Evolutionary conservation across 2,113 vertebrate genomes (phyloP).

Genomic region (Scomber japonicus): DNA sequence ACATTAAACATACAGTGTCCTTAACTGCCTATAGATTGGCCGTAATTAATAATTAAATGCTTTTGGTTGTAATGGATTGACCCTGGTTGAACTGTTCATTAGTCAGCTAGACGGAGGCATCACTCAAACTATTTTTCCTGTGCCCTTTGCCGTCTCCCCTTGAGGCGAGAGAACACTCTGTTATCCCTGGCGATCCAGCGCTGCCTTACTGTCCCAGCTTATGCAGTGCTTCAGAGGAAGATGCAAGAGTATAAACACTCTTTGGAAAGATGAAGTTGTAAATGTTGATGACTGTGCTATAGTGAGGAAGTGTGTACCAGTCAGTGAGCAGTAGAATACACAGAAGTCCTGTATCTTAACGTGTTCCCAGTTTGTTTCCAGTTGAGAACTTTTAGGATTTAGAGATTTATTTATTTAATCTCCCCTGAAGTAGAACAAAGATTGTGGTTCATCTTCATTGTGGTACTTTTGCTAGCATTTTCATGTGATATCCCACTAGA

Average conservation of each 20-base stretch:
- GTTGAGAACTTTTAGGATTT: not conserved
- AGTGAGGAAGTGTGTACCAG: not conserved
- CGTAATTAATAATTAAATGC: conserved; percentile 99
- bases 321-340: not conserved
- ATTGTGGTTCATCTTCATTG: no score
- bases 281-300: conserved; percentile 12
- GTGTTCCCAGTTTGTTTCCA: not conserved
- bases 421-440: no score
- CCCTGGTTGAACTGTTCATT: conserved; percentile 96
- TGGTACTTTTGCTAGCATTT: no score
- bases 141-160: conserved; percentile 84
- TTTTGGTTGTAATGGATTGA: conserved; percentile 98
- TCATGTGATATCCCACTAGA: no score
- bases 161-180: conserved; percentile 49
- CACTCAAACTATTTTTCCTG: conserved; percentile 91
- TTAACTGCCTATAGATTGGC: conserved; percentile 92
- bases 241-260: conserved; percentile 48
- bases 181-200: conserved; percentile 46
- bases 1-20: conserved; percentile 93
- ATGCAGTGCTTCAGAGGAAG: conserved; percentile 65
- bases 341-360: not conserved
- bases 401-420: no score
- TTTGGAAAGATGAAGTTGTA: conserved; percentile 22
- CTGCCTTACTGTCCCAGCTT: conserved; percentile 72
- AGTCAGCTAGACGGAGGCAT: conserved; percentile 94